These are phyloP conservation scores for Magallana nippona DNA, from an alignment of 2,888 invertebrate genomes.

Conservation along the genomic window DNA sequence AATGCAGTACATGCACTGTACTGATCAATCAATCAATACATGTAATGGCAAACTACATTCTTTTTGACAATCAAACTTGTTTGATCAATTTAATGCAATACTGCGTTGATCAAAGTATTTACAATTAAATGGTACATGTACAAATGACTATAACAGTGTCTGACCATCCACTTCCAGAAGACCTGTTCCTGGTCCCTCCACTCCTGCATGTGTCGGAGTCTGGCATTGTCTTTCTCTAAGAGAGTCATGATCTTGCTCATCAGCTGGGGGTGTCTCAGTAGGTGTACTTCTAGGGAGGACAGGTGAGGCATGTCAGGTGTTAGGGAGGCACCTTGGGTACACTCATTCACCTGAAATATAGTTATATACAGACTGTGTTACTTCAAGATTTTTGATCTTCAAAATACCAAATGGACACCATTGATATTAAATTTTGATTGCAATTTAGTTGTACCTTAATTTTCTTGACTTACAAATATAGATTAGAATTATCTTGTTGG, in stretches of 20 bases:
- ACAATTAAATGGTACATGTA: too few species aligned
- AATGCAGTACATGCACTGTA: too few species aligned
- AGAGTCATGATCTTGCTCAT: slow-evolving; percentile 70
- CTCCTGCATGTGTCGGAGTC: slow-evolving; percentile 71
- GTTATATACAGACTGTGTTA: neutral
- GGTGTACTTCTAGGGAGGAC: slow-evolving; percentile 71
- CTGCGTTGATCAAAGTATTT: too few species aligned
- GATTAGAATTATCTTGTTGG: too few species aligned
- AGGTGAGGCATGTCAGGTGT: slow-evolving; percentile 68
- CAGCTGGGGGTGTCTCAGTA: slow-evolving; percentile 73
- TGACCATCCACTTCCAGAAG: slow-evolving; percentile 79
- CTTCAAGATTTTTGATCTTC: neutral
- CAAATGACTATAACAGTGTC: too few species aligned
- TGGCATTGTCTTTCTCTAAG: slow-evolving; percentile 74
- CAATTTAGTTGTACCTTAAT: too few species aligned
- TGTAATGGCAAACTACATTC: too few species aligned
- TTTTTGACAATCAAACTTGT: too few species aligned
- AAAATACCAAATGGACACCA: neutral
- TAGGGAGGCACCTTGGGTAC: slow-evolving; percentile 67
- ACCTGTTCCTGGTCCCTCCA: slow-evolving; percentile 76
- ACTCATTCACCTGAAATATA: slow-evolving; percentile 57
- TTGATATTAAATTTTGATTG: too few species aligned
- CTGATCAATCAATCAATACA: too few species aligned
- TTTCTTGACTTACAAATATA: too few species aligned
- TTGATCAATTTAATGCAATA: too few species aligned